phyloP scores from a whole-genome alignment of 2,113 vertebrate genomes.

The Rhinopomastus cyanomelas region DNA sequence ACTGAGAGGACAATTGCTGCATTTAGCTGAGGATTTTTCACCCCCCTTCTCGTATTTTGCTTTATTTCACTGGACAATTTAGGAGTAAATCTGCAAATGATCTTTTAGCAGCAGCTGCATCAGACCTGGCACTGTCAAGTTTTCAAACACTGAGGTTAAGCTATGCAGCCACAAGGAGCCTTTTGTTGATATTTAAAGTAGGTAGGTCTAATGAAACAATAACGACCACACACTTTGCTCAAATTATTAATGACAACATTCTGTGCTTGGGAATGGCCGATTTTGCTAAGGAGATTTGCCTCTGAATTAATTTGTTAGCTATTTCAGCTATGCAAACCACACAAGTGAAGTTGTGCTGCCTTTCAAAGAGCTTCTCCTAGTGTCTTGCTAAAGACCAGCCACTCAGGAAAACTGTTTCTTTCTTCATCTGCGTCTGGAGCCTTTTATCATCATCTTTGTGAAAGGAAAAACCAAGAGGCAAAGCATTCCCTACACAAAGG shows the following conservation, averaged over 20 bases:
- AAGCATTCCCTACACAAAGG: neutral
- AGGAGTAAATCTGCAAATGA: neutral
- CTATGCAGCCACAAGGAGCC: constrained; percentile 20
- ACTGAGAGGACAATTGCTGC: neutral
- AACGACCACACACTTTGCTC: constrained; percentile 10
- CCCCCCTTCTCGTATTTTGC: neutral
- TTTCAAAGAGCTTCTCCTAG: neutral
- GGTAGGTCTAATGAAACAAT: neutral
- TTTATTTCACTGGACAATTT: neutral
- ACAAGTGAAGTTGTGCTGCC: neutral
- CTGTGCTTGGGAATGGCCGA: neutral
- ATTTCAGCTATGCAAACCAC: neutral
- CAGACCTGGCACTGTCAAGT: neutral
- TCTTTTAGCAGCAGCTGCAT: constrained; percentile 10
- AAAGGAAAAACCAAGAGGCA: neutral
- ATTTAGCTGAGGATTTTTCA: neutral
- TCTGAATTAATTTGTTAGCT: neutral
- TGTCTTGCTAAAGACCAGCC: neutral
- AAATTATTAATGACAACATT: constrained; percentile 5
- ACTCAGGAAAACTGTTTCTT: neutral
- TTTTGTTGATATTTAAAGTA: neutral
- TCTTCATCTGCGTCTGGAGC: neutral
- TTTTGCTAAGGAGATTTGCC: neutral
- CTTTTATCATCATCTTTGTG: neutral
- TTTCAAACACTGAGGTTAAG: constrained; percentile 14